These are phyloP conservation scores for Podarcis raffonei DNA, from an alignment of 2,113 vertebrate genomes.

Conservation along the genomic window DNA sequence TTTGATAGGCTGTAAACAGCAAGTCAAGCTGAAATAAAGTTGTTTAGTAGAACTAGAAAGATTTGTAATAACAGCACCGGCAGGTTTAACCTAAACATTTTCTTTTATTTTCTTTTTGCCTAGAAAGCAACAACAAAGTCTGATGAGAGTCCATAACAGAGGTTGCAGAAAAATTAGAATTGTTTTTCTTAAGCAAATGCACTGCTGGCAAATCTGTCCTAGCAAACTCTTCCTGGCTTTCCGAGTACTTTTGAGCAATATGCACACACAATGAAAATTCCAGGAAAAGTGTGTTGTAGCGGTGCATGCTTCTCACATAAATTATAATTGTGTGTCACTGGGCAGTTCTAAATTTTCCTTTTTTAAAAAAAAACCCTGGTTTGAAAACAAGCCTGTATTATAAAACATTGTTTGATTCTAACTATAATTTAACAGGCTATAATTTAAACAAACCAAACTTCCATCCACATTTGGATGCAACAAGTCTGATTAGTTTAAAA, in stretches of 20 bases:
- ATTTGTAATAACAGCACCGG: background rate
- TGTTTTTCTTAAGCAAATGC: conserved; percentile 29
- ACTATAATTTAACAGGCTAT: background rate
- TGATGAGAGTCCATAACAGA: conserved; percentile 27
- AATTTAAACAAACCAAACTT: background rate
- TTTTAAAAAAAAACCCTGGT: background rate
- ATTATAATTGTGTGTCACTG: no score
- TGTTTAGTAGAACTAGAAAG: conserved; percentile 39
- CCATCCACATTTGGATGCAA: background rate
- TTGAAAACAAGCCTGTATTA: background rate
- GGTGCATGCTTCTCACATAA: no score
- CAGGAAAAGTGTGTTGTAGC: no score
- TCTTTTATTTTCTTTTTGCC: conserved; percentile 35
- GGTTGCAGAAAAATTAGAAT: conserved; percentile 9
- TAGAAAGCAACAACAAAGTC: conserved; percentile 55
- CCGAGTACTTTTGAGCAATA: no score
- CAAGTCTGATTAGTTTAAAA: background rate
- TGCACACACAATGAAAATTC: no score
- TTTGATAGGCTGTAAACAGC: conserved; percentile 24
- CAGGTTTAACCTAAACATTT: conserved; percentile 60
- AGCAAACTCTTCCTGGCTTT: conserved; percentile 21
- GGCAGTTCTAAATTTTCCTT: no score
- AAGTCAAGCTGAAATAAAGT: conserved; percentile 23
- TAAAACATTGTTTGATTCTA: background rate
- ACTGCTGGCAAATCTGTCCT: background rate